These are phyloP conservation scores for Subacronicta megacephala DNA, from an alignment of 2,888 invertebrate genomes.

Conservation along the genomic window DNA sequence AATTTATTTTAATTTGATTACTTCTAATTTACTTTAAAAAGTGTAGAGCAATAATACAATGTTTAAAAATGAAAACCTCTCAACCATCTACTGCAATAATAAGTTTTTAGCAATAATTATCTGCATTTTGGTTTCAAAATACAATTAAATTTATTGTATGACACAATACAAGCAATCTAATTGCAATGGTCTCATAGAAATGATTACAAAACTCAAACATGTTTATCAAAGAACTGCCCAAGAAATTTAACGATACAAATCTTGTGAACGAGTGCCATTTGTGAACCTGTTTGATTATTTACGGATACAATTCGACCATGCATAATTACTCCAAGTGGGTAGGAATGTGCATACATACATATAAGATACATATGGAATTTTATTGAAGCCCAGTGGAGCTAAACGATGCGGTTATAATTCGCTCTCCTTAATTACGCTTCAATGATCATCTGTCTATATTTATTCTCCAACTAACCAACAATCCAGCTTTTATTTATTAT, in stretches of 20 bases:
- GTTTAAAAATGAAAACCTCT: too few relatives aligned
- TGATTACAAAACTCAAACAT: slow-evolving; percentile 11
- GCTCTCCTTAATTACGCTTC: slow-evolving; percentile 43
- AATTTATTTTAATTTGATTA: slow-evolving; percentile 8
- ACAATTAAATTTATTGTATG: too few relatives aligned
- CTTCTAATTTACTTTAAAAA: slow-evolving; percentile 9
- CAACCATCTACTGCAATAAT: too few relatives aligned
- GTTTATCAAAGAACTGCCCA: slow-evolving; percentile 18
- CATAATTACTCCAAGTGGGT: slow-evolving; percentile 51
- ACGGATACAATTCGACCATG: slow-evolving; percentile 34
- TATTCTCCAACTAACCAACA: slow-evolving; percentile 18
- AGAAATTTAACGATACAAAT: slow-evolving; percentile 27
- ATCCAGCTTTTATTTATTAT: background rate
- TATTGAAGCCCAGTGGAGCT: slow-evolving; percentile 26
- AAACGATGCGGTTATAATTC: slow-evolving; percentile 29
- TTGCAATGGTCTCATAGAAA: slow-evolving; percentile 19
- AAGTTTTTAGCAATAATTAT: too few relatives aligned
- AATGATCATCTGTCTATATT: slow-evolving; percentile 25
- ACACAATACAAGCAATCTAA: too few relatives aligned
- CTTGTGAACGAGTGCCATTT: slow-evolving; percentile 11
- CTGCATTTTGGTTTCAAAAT: too few relatives aligned
- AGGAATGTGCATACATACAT: slow-evolving; percentile 48
- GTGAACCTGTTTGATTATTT: slow-evolving; percentile 46
- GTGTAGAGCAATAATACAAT: background rate
- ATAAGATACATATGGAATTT: slow-evolving; percentile 28